Conservation (phyloP, 1,140 invertebrate species). For the Neelides sp. region DNA sequence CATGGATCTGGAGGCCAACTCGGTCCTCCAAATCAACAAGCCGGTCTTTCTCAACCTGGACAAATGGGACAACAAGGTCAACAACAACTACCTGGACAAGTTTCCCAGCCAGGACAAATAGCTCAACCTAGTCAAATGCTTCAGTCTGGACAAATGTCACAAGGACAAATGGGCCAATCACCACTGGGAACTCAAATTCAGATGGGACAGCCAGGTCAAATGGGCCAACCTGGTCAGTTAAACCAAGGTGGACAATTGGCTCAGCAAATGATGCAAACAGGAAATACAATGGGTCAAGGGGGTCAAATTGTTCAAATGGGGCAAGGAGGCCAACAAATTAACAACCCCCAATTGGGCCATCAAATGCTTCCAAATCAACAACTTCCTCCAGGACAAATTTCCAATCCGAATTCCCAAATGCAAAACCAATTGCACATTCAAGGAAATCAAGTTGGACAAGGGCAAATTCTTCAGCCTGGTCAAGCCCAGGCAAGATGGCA, state of each 20-base stretch:
- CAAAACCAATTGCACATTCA: neutral
- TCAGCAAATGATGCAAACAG: too few species aligned
- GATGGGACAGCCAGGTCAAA: constrained; percentile 34
- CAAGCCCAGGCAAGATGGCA: constrained; percentile 5
- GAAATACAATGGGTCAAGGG: too few species aligned
- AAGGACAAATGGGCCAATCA: constrained; percentile 35
- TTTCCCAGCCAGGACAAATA: constrained; percentile 36
- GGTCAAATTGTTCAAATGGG: too few species aligned
- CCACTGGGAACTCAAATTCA: constrained; percentile 34
- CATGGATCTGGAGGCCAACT: too few species aligned
- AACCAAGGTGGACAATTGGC: too few species aligned
- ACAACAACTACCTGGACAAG: neutral
- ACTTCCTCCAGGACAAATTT: too few species aligned
- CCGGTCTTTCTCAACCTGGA: too few species aligned
- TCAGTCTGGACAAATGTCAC: constrained; percentile 34
- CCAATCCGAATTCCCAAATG: constrained; percentile 4
- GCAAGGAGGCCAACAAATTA: constrained; percentile 33
- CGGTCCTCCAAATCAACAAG: too few species aligned
- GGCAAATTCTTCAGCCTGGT: neutral
- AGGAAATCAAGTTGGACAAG: constrained; percentile 7
- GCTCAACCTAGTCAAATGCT: constrained; percentile 28
- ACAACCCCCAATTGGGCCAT: constrained; percentile 24
- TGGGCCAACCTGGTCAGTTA: too few species aligned
- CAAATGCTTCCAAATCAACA: too few species aligned
- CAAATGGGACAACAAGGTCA: constrained; percentile 25